phyloP scores from a whole-genome alignment of 1,140 invertebrate species.

The Melanaphis sacchari region DNA sequence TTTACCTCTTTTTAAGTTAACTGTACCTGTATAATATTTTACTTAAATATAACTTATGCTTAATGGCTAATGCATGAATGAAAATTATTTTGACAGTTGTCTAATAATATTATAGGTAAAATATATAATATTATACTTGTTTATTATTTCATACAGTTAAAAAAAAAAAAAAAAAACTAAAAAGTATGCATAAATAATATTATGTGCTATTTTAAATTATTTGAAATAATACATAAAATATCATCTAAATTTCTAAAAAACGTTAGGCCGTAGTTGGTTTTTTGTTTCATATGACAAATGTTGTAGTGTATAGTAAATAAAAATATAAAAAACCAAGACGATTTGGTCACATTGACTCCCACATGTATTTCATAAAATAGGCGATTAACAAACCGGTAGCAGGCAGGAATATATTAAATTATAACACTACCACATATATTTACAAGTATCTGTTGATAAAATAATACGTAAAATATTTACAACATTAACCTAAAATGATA shows the following conservation, averaged over 20 bases:
- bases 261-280: not conserved
- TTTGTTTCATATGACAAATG: not conserved
- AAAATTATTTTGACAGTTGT: not conserved
- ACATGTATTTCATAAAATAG: not conserved
- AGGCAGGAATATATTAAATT: not conserved
- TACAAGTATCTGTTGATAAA: not conserved
- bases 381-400: not conserved
- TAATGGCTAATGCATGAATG: constrained; percentile 4
- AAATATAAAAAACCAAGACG: not conserved
- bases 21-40: not conserved
- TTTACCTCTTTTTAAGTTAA: not conserved
- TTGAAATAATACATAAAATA: not conserved
- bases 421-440: not conserved
- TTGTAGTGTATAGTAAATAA: not conserved
- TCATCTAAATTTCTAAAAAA: not conserved
- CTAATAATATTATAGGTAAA: not conserved
- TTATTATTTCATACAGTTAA: not conserved
- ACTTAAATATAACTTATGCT: not conserved
- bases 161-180: too few relatives aligned
- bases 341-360: not conserved
- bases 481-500: not conserved
- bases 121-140: too few relatives aligned
- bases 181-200: not conserved
- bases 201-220: not conserved
- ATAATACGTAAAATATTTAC: not conserved